phyloP scores from a whole-genome alignment of 1,140 invertebrate species.

The Saccostrea cuccullata region DNA sequence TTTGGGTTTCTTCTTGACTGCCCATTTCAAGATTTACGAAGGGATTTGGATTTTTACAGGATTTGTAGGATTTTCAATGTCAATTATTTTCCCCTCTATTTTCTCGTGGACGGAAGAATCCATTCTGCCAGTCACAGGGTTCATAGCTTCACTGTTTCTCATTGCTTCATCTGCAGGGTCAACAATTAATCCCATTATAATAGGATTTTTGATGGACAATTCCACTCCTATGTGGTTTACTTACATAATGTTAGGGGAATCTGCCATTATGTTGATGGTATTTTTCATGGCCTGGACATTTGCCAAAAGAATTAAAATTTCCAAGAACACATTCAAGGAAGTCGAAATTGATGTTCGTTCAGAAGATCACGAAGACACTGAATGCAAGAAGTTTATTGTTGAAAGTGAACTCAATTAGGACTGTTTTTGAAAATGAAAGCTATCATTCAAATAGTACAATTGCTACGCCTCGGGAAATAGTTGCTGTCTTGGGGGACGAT shows the following conservation, averaged over 20 bases:
- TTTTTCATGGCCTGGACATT: conserved; percentile 7
- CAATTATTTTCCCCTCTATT: conserved; percentile 59
- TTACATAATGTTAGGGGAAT: conserved; percentile 59
- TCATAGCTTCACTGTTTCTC: conserved; percentile 56
- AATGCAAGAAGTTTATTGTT: not conserved
- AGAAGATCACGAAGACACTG: not conserved
- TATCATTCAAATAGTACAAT: no score
- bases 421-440: not conserved
- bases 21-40: conserved; percentile 38
- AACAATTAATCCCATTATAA: conserved; percentile 57
- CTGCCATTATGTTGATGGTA: conserved; percentile 22
- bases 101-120: conserved; percentile 63
- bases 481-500: no score
- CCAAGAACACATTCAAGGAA: conserved; percentile 11
- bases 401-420: not conserved
- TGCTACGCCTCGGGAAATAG: no score
- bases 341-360: conserved; percentile 4
- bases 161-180: conserved; percentile 53
- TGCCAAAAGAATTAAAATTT: conserved; percentile 15
- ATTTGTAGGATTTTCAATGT: conserved; percentile 57
- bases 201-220: conserved; percentile 63
- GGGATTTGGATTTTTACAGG: conserved; percentile 62
- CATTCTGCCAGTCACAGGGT: conserved; percentile 57
- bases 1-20: not conserved
- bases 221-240: conserved; percentile 56